A percentile compares a stretch with the other conserved stretches of the same genome.
Evolutionary conservation across 2,797 vertebrate genomes (phyloP).

Genomic region (Lithobates pipiens): DNA sequence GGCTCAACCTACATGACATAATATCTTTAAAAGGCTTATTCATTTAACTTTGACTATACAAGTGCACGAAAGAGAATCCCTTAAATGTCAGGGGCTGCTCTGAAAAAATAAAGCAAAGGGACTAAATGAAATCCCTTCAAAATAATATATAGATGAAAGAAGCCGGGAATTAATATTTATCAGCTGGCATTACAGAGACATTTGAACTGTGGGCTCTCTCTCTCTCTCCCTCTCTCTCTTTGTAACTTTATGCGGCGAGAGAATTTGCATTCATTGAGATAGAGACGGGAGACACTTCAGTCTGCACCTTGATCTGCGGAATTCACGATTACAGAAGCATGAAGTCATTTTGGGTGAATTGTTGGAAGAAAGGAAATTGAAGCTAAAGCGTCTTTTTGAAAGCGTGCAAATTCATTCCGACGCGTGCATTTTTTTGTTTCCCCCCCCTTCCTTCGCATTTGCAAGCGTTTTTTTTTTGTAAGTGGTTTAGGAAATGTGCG

Average conservation of each 20-base stretch:
- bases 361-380: too few relatives aligned
- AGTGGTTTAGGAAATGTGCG: too few relatives aligned
- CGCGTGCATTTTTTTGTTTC: too few relatives aligned
- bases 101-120: slow-evolving; percentile 14
- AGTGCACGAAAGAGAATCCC: slow-evolving; percentile 74
- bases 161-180: slow-evolving; percentile 1
- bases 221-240: neutral
- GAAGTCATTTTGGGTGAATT: neutral
- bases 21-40: slow-evolving; percentile 86
- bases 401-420: too few relatives aligned
- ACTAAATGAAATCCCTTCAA: neutral
- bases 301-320: slow-evolving; percentile 23
- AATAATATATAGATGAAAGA: slow-evolving; percentile 1
- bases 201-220: neutral
- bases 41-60: slow-evolving; percentile 82
- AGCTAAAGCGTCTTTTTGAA: too few relatives aligned
- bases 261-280: slow-evolving; percentile 21
- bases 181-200: neutral
- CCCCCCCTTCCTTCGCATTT: too few relatives aligned
- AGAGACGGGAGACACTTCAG: neutral
- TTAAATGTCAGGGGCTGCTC: slow-evolving; percentile 75
- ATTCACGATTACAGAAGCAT: neutral
- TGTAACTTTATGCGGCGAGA: neutral
- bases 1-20: slow-evolving; percentile 77
- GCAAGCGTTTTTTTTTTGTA: too few relatives aligned